Evolutionary conservation across 1,140 invertebrate species (phyloP).

Genomic region (Drosophila miranda): DNA sequence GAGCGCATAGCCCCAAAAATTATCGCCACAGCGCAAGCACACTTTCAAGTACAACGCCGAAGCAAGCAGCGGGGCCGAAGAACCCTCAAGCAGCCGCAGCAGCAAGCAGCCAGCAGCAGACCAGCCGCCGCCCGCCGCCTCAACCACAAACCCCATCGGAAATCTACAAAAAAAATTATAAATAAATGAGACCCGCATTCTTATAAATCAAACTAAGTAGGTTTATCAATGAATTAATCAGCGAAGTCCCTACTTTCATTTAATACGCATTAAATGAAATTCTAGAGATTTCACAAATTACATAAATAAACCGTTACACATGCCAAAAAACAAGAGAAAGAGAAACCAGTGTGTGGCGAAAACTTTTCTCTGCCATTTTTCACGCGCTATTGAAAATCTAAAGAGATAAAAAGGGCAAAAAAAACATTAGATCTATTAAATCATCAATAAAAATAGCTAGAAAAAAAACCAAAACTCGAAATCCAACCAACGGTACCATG

Average conservation of each 20-base stretch:
- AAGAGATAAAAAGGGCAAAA: constrained; percentile 30
- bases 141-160: constrained; percentile 15
- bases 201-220: constrained; percentile 24
- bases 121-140: constrained; percentile 47
- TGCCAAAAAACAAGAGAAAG: constrained; percentile 34
- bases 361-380: constrained; percentile 49
- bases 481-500: constrained; percentile 60
- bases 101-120: constrained; percentile 45
- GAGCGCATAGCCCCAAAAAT: constrained; percentile 63
- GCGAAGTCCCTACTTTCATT: constrained; percentile 62
- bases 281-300: constrained; percentile 63
- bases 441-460: constrained; percentile 74
- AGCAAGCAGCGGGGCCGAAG: constrained; percentile 62
- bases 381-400: constrained; percentile 63
- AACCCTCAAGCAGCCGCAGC: constrained; percentile 44
- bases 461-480: constrained; percentile 17
- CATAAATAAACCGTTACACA: constrained; percentile 50
- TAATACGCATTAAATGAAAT: constrained; percentile 70
- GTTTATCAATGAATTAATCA: not conserved
- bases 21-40: constrained; percentile 44
- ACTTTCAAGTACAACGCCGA: constrained; percentile 75
- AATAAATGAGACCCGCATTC: constrained; percentile 12
- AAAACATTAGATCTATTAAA: constrained; percentile 51
- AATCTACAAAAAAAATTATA: constrained; percentile 50
- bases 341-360: constrained; percentile 14